Evolutionary conservation across 2,888 invertebrate species (phyloP).

Genomic region (Quadroppia sp.): DNA sequence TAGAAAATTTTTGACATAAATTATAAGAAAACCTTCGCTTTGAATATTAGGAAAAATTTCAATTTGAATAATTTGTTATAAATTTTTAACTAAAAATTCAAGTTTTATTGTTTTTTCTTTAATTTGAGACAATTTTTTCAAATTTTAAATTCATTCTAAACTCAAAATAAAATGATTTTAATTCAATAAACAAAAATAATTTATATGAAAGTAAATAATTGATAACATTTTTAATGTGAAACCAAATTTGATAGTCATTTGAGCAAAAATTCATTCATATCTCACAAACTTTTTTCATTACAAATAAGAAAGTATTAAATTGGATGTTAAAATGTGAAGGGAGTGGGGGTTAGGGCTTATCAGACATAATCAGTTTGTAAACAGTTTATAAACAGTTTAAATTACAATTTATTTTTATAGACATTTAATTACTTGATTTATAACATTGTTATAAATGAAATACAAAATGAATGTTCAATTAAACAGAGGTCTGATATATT

Average conservation of each 20-base stretch:
- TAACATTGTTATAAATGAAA: constrained; percentile 22
- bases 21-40: too few species aligned
- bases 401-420: constrained; percentile 34
- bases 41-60: too few species aligned
- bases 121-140: too few species aligned
- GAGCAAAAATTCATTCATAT: not conserved
- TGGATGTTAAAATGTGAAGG: constrained; percentile 2
- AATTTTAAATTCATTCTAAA: too few species aligned
- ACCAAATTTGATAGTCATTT: not conserved
- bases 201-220: not conserved
- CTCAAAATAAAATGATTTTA: too few species aligned
- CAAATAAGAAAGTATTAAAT: not conserved
- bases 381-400: constrained; percentile 29
- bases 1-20: too few species aligned
- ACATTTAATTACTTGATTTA: constrained; percentile 35
- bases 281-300: not conserved
- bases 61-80: too few species aligned
- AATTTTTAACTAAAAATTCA: too few species aligned
- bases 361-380: constrained; percentile 28
- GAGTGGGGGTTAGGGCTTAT: not conserved
- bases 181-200: not conserved
- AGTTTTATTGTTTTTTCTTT: too few species aligned
- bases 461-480: not conserved
- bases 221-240: not conserved
- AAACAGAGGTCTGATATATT: not conserved